Evolutionary conservation across 2,797 vertebrate species (phyloP).

Genomic region (Darevskia nairensis): DNA sequence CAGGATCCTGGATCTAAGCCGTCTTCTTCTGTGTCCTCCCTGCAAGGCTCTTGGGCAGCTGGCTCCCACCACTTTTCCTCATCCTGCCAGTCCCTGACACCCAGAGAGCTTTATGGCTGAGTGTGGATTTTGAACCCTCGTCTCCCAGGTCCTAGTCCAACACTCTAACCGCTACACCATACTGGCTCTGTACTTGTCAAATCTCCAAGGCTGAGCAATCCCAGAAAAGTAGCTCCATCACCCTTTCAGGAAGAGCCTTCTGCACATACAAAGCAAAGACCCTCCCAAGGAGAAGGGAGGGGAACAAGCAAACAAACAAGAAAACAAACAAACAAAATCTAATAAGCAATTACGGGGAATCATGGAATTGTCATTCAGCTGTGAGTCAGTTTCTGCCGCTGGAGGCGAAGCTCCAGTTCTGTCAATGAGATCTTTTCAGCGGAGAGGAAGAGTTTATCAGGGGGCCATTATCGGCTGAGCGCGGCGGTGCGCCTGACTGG

Average conservation of each 20-base stretch:
- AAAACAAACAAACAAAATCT: not conserved
- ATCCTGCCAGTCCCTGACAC: too few species aligned
- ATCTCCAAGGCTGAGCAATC: fast-evolving
- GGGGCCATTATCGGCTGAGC: not conserved
- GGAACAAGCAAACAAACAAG: not conserved
- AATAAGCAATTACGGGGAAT: not conserved
- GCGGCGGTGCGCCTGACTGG: not conserved
- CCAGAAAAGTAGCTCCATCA: not conserved
- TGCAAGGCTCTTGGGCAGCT: too few species aligned
- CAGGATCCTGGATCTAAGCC: too few species aligned
- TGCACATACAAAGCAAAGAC: too few species aligned
- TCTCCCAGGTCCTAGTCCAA: too few species aligned
- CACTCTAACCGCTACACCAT: too few species aligned
- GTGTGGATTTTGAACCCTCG: too few species aligned
- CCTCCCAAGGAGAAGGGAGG: too few species aligned
- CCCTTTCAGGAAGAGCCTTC: not conserved
- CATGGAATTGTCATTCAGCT: fast-evolving
- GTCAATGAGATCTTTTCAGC: not conserved
- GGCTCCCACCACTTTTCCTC: too few species aligned
- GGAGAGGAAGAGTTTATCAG: not conserved
- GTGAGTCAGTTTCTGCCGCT: fast-evolving
- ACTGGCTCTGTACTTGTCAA: too few species aligned
- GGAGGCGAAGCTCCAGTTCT: not conserved
- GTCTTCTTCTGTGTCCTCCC: too few species aligned
- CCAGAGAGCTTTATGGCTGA: too few species aligned